A percentile compares a stretch with the other conserved stretches of the same genome.
These are phyloP conservation scores for Rhopilema esculentum DNA, from an alignment of 30 jellyfish, hydroid and myxozoan genomes.

Conservation along the genomic window DNA sequence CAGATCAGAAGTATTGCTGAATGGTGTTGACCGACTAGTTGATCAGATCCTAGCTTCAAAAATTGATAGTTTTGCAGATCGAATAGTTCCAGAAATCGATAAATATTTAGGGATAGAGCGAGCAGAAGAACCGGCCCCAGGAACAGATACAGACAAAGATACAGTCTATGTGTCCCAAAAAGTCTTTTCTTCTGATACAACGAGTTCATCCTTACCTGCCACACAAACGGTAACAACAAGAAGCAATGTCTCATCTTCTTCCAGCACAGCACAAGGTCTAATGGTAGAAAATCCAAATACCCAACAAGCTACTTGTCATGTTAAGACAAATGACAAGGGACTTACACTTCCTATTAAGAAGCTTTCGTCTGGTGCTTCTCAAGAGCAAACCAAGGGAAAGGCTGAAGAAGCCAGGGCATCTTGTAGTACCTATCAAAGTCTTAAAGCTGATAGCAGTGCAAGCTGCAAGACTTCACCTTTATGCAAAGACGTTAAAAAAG, in stretches of 20 bases:
- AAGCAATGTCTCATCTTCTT: neutral
- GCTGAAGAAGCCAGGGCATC: neutral
- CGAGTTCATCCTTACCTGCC: neutral
- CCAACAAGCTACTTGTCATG: neutral
- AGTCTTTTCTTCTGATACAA: neutral
- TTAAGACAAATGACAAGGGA: neutral
- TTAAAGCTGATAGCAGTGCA: neutral
- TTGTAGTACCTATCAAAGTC: neutral
- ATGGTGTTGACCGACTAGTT: conserved; percentile 87
- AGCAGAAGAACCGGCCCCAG: conserved; percentile 34
- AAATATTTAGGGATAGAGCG: conserved; percentile 63
- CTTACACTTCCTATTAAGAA: neutral
- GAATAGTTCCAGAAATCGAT: conserved; percentile 86
- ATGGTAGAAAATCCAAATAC: neutral
- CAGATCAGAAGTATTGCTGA: conserved; percentile 92
- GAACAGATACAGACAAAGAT: conserved; percentile 11
- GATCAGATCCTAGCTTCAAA: conserved; percentile 82
- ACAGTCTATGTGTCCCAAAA: neutral
- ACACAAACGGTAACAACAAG: neutral
- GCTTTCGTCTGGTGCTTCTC: neutral
- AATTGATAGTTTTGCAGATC: conserved; percentile 68
- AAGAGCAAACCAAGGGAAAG: neutral
- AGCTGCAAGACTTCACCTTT: neutral
- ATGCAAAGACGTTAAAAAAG: neutral
- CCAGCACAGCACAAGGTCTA: neutral